Conservation (phyloP, 1,140 invertebrate genomes). For the Anoplophora glabripennis region DNA sequence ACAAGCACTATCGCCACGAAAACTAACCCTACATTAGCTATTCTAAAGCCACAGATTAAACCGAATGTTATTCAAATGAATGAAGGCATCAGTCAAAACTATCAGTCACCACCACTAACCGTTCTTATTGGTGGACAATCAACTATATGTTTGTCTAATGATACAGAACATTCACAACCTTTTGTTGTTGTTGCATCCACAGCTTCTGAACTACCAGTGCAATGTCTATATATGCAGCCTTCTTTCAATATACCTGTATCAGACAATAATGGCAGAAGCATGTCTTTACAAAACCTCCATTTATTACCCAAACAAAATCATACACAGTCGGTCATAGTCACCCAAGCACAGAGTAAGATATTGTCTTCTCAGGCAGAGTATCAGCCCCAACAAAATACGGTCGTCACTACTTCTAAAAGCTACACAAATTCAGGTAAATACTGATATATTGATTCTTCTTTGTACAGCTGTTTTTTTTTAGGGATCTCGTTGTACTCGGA, state of each 20-base stretch:
- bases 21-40: slow-evolving; percentile 33
- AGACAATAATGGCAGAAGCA: slow-evolving; percentile 31
- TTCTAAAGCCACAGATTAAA: slow-evolving; percentile 40
- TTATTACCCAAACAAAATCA: slow-evolving; percentile 36
- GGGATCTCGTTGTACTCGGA: too few relatives aligned
- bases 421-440: slow-evolving; percentile 9
- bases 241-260: slow-evolving; percentile 24
- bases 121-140: slow-evolving; percentile 30
- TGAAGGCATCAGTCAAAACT: slow-evolving; percentile 31
- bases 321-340: slow-evolving; percentile 53
- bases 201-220: slow-evolving; percentile 43
- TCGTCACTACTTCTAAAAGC: neutral
- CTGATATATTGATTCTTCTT: neutral
- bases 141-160: slow-evolving; percentile 38
- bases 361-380: slow-evolving; percentile 12
- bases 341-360: slow-evolving; percentile 47
- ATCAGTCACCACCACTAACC: slow-evolving; percentile 38
- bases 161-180: slow-evolving; percentile 35
- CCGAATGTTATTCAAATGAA: slow-evolving; percentile 34
- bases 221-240: slow-evolving; percentile 46
- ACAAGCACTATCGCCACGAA: slow-evolving; percentile 23
- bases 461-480: neutral
- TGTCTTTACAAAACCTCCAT: slow-evolving; percentile 34
- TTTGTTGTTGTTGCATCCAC: slow-evolving; percentile 44
- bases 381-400: slow-evolving; percentile 6